Percentiles rank a stretch among this genome's conserved stretches.
Evolutionary conservation across 2,797 vertebrate genomes (phyloP).

Genomic region (Alca torda): DNA sequence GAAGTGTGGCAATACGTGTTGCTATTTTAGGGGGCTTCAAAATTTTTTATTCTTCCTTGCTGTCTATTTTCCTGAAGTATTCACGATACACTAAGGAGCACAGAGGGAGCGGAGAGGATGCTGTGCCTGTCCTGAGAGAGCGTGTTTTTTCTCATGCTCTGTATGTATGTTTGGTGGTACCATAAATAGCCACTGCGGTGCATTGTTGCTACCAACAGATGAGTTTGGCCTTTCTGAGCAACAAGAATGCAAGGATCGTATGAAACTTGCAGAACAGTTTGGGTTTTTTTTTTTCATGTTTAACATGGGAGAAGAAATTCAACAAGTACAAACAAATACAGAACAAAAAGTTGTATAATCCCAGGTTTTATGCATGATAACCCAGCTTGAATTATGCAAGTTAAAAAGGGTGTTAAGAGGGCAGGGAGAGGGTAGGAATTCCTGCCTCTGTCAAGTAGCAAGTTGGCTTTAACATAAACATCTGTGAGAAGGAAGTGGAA

Average conservation of each 20-base stretch:
- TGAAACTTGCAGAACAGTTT: not conserved
- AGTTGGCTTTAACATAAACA: not conserved
- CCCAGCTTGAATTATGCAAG: not conserved
- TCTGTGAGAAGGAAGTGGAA: constrained; percentile 1
- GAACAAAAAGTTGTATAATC: not conserved
- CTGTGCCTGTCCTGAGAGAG: not conserved
- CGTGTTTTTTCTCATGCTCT: not conserved
- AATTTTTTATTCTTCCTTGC: not conserved
- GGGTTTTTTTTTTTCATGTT: not conserved
- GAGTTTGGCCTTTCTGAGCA: not conserved
- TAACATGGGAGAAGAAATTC: not conserved
- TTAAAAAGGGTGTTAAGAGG: not conserved
- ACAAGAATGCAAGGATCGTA: not conserved
- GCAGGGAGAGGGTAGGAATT: not conserved
- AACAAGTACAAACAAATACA: not conserved
- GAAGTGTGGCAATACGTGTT: not conserved
- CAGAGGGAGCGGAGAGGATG: not conserved
- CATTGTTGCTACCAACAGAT: not conserved
- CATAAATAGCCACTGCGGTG: not conserved
- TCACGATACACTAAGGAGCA: not conserved
- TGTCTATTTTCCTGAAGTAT: not conserved
- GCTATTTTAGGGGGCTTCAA: not conserved
- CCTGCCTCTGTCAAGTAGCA: not conserved
- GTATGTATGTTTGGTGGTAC: not conserved
- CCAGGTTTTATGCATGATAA: not conserved